Conservation (phyloP, 1,140 invertebrate genomes). For the Drosophila hydei region DNA sequence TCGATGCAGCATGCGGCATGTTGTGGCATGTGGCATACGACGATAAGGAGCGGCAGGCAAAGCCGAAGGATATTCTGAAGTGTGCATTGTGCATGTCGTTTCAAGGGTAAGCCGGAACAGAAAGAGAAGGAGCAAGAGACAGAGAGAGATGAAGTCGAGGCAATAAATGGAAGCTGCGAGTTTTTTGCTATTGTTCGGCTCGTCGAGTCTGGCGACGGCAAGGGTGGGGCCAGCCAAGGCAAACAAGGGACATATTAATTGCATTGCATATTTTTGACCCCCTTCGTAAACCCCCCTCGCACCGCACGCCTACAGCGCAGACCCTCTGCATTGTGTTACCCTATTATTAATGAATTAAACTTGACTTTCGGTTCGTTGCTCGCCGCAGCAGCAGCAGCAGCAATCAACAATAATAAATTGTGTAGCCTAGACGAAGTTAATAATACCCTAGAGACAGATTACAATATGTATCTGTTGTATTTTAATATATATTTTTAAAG, state of each 20-base stretch:
- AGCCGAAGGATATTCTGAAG: constrained; percentile 48
- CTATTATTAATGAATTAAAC: constrained; percentile 81
- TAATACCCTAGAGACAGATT: constrained; percentile 2
- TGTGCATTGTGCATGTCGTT: constrained; percentile 61
- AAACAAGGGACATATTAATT: constrained; percentile 64
- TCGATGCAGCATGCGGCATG: constrained; percentile 30
- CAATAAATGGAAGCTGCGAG: constrained; percentile 24
- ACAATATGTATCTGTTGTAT: background rate
- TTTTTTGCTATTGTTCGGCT: constrained; percentile 55
- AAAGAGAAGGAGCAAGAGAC: background rate
- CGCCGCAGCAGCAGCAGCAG: constrained; percentile 49
- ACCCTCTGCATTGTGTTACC: constrained; percentile 42
- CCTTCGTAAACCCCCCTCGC: background rate
- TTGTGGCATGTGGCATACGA: constrained; percentile 42
- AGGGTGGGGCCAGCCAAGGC: constrained; percentile 13
- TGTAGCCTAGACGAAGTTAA: constrained; percentile 2
- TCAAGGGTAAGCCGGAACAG: constrained; percentile 63
- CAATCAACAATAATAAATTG: constrained; percentile 5
- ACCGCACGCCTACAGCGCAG: background rate
- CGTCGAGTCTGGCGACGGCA: constrained; percentile 17
- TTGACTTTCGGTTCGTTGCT: constrained; percentile 75
- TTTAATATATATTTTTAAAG: too few relatives aligned
- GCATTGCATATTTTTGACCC: constrained; percentile 74
- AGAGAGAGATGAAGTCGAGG: background rate
- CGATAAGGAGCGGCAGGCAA: constrained; percentile 21